phyloP scores from a whole-genome alignment of 2,797 vertebrate species.

The Kryptopterus vitreolus region DNA sequence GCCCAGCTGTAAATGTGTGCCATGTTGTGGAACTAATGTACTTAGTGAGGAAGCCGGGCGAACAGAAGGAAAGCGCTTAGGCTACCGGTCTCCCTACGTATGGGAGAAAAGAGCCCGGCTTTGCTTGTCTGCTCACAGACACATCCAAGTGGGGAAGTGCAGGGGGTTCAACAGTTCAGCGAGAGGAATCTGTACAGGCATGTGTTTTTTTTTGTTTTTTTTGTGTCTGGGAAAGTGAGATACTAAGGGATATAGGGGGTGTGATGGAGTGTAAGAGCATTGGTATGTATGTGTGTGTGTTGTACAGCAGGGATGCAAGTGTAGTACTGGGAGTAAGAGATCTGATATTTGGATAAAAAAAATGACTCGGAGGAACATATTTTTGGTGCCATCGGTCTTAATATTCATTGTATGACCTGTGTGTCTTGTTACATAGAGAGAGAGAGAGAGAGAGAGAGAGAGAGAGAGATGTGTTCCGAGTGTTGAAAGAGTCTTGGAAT shows the following conservation, averaged over 20 bases:
- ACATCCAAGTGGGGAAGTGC: slow-evolving; percentile 67
- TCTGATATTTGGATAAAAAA: slow-evolving; percentile 81
- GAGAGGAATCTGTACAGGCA: slow-evolving; percentile 80
- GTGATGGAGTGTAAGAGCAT: slow-evolving; percentile 54
- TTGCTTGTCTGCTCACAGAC: slow-evolving; percentile 70
- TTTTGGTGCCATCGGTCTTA: slow-evolving; percentile 67
- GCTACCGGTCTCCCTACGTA: slow-evolving; percentile 69
- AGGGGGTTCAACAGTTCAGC: slow-evolving; percentile 73
- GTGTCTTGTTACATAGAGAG: slow-evolving; percentile 62
- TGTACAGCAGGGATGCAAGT: slow-evolving; percentile 68
- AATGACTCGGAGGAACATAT: slow-evolving; percentile 66
- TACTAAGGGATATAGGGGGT: slow-evolving; percentile 11
- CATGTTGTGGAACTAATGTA: slow-evolving; percentile 79
- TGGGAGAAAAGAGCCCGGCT: slow-evolving; percentile 78
- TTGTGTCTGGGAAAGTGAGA: slow-evolving; percentile 56
- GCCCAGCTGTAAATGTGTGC: slow-evolving; percentile 74
- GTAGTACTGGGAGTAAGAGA: slow-evolving; percentile 47
- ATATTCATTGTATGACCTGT: slow-evolving; percentile 70
- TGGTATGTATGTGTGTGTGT: slow-evolving; percentile 76
- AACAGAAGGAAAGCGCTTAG: slow-evolving; percentile 77
- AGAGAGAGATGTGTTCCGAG: too few relatives aligned
- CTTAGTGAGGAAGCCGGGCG: slow-evolving; percentile 73
- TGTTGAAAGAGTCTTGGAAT: neutral
- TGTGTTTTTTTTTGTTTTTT: slow-evolving; percentile 68
- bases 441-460: slow-evolving; percentile 53